Evolutionary conservation across 2,888 invertebrate species (phyloP).

Genomic region (Lymantria dispar): DNA sequence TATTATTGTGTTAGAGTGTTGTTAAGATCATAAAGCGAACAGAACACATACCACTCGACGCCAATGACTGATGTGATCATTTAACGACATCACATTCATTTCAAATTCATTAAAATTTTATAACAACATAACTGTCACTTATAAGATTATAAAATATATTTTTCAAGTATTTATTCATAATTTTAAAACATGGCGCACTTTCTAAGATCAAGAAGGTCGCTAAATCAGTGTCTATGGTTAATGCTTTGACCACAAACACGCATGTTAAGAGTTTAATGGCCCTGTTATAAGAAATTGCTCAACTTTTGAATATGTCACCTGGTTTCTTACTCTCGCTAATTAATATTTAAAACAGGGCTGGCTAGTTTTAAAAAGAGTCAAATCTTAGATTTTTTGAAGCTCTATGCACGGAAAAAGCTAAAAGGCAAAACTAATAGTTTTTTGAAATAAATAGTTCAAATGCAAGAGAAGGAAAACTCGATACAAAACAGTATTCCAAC

Average conservation of each 20-base stretch:
- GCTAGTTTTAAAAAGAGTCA: background rate
- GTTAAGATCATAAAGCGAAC: too few relatives aligned
- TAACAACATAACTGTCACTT: constrained; percentile 3
- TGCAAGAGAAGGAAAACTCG: too few relatives aligned
- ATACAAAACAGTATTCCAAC: too few relatives aligned
- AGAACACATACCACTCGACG: too few relatives aligned
- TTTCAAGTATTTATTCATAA: constrained; percentile 10
- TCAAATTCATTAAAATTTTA: background rate
- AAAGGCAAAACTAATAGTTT: too few relatives aligned
- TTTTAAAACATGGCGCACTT: constrained; percentile 14
- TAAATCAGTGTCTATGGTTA: constrained; percentile 10
- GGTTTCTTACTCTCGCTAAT: constrained; percentile 30
- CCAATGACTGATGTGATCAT: background rate
- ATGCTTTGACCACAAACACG: constrained; percentile 4
- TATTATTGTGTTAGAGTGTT: too few relatives aligned
- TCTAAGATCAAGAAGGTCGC: constrained; percentile 15
- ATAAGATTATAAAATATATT: constrained; percentile 4
- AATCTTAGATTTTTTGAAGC: too few relatives aligned
- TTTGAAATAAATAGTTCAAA: too few relatives aligned
- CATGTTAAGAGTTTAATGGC: constrained; percentile 7
- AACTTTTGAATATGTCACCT: constrained; percentile 19
- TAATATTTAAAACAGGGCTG: constrained; percentile 26
- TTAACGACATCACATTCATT: background rate
- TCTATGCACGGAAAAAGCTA: too few relatives aligned
- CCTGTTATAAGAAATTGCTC: constrained; percentile 7